These are phyloP conservation scores for Caenorhabditis japonica DNA, from an alignment of 2,888 invertebrate genomes.

Conservation along the genomic window DNA sequence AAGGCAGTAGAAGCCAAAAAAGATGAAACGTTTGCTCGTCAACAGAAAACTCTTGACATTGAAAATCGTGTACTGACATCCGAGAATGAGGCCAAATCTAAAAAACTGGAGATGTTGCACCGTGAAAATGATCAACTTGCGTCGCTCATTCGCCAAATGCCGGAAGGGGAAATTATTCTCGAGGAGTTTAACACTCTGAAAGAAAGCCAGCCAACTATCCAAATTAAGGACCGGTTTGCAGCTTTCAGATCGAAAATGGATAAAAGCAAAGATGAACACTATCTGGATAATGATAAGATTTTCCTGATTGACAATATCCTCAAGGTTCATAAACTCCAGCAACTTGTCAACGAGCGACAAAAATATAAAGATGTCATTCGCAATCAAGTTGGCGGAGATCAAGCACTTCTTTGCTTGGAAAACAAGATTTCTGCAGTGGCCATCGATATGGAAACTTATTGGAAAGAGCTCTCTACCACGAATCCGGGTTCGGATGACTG, in stretches of 20 bases:
- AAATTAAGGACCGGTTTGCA: constrained; percentile 27
- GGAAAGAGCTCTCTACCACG: constrained; percentile 6
- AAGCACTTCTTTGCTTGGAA: constrained; percentile 7
- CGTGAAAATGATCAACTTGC: constrained; percentile 15
- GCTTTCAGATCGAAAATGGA: constrained; percentile 28
- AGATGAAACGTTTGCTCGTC: constrained; percentile 62
- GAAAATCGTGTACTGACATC: constrained; percentile 54
- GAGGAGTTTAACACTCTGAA: constrained; percentile 33
- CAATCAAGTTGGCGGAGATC: constrained; percentile 10
- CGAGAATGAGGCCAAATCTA: constrained; percentile 56
- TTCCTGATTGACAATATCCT: constrained; percentile 26
- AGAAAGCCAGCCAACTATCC: constrained; percentile 19
- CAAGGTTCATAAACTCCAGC: constrained; percentile 25
- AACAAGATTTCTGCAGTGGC: not conserved
- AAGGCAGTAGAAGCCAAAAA: constrained; percentile 71
- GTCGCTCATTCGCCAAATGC: constrained; percentile 28
- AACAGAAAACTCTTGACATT: constrained; percentile 66
- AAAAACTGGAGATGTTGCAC: constrained; percentile 23
- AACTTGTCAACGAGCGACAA: constrained; percentile 9
- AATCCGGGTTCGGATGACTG: constrained; percentile 9
- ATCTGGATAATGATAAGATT: constrained; percentile 21
- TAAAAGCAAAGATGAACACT: constrained; percentile 7
- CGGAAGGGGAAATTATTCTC: constrained; percentile 20
- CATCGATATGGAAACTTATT: constrained; percentile 14
- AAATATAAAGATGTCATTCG: constrained; percentile 5